phyloP scores from a whole-genome alignment of 2,797 vertebrate species.

The Microchirus variegatus region DNA sequence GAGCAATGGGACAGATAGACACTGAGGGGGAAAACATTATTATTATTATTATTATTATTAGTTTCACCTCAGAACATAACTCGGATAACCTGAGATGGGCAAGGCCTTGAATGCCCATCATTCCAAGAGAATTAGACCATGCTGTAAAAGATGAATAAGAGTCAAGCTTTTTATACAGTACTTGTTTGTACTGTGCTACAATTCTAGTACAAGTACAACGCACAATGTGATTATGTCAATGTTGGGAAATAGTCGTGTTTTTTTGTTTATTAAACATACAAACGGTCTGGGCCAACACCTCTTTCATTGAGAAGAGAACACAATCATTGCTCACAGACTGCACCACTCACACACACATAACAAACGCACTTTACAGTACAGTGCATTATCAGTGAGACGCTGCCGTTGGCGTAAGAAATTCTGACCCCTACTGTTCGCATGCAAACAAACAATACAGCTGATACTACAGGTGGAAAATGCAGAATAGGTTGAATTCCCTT shows the following conservation, averaged over 20 bases:
- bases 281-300: slow-evolving; percentile 6
- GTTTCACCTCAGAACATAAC: slow-evolving; percentile 53
- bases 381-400: slow-evolving; percentile 9
- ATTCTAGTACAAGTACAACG: background rate
- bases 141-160: slow-evolving; percentile 24
- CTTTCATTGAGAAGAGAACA: slow-evolving; percentile 28
- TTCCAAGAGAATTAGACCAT: slow-evolving; percentile 46
- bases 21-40: slow-evolving; percentile 25
- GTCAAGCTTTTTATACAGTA: slow-evolving; percentile 26
- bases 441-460: slow-evolving; percentile 29
- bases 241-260: slow-evolving; percentile 29
- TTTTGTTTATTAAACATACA: slow-evolving; percentile 35
- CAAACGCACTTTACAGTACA: slow-evolving; percentile 5
- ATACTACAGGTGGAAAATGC: slow-evolving; percentile 16
- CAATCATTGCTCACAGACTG: background rate
- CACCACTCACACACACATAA: slow-evolving; percentile 6
- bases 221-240: slow-evolving; percentile 1
- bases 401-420: slow-evolving; percentile 67
- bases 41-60: slow-evolving; percentile 47
- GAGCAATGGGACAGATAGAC: slow-evolving; percentile 14
- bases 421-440: slow-evolving; percentile 81
- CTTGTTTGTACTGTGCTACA: slow-evolving; percentile 1
- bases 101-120: slow-evolving; percentile 48
- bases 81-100: slow-evolving; percentile 35
- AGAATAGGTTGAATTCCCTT: background rate